Evolutionary conservation across 2,888 invertebrate species (phyloP), one percentile per base, ranked within the genome.

Genomic region (Sisyra terminalis): DNA sequence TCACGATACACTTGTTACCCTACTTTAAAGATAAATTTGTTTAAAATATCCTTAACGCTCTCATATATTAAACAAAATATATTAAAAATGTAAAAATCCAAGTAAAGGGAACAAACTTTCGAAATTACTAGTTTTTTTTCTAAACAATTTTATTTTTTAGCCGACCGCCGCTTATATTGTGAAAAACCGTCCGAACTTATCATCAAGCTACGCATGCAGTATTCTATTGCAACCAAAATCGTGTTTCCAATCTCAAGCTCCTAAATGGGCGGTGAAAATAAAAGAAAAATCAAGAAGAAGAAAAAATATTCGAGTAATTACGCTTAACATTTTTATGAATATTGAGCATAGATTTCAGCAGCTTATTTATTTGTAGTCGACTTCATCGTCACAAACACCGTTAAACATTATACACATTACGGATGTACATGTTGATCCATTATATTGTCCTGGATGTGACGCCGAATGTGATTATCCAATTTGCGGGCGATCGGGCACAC

Each of bases 401-500:
- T 51, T 70, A 0, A 69, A 63, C 49, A 57, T 84, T n/a, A 66
- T 78, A 2, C 76, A 87, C 32, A 53, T 87, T 40, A 75, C 81
- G 0, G 87, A 92, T 54, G 71, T 84, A 16, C 90, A 90, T 55
- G 72, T 79, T 41, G 89, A 90, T 59, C 77, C 78, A 0, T 55
- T 70, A 2, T 90, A 90, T 55, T 65, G 69, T 48, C 67, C 73
- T 0, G 73, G 71, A 18, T 71, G 78, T 1, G 72, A 76, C 38
- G 76, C 82, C 0, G 64, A 71, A 3, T 90, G 90, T 55, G 15
- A 29, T 16, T 70, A 66, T 0, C 82, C 86, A 2, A 65, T 79
- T 3, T 92, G 90, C 55, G 90, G 90, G 55, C 71, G 83, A 44
- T 56, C 51, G 14, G 71, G 73, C 11, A 68, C 67, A 1, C 60